Percentiles rank a stretch among this genome's conserved stretches.
Evolutionary conservation across 2,888 invertebrate species (phyloP).

Genomic region (Cheilosia soror): DNA sequence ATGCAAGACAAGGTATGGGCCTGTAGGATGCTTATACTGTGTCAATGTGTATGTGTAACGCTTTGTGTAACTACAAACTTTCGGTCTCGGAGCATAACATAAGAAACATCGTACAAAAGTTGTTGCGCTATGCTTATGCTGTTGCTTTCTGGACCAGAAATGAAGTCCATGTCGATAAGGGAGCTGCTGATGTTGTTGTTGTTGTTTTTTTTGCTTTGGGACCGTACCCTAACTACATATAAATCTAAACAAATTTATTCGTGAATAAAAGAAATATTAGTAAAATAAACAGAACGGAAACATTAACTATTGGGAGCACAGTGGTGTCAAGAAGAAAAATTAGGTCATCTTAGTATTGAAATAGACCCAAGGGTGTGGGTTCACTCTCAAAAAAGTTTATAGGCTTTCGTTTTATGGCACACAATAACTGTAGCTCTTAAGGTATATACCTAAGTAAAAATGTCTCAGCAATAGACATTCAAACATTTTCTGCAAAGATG

Average conservation of each 20-base stretch:
- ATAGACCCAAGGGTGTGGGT: no score
- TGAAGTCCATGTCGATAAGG: slow-evolving; percentile 28
- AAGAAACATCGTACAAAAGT: slow-evolving; percentile 36
- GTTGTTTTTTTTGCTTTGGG: slow-evolving; percentile 7
- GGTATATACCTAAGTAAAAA: no score
- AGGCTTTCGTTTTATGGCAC: no score
- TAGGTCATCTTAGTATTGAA: no score
- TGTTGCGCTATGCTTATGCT: slow-evolving; percentile 46
- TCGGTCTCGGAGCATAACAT: slow-evolving; percentile 22
- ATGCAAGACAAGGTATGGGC: slow-evolving; percentile 22
- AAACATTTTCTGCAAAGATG: no score
- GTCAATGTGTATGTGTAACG: slow-evolving; percentile 4
- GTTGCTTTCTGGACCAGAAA: slow-evolving; percentile 34
- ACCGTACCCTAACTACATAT: slow-evolving; percentile 11
- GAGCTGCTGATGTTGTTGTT: slow-evolving; percentile 13
- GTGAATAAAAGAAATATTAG: background rate
- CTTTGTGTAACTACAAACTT: slow-evolving; percentile 40
- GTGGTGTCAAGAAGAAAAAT: no score
- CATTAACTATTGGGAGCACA: no score
- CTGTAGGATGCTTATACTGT: slow-evolving; percentile 29
- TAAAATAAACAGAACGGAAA: no score
- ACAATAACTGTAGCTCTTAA: no score
- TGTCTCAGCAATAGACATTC: no score
- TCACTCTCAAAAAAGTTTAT: background rate
- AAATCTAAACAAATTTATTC: no score